A percentile compares a stretch with the other conserved stretches of the same genome.
Evolutionary conservation across 2,797 vertebrate species (phyloP).

Genomic region (Cichlasoma orientale): DNA sequence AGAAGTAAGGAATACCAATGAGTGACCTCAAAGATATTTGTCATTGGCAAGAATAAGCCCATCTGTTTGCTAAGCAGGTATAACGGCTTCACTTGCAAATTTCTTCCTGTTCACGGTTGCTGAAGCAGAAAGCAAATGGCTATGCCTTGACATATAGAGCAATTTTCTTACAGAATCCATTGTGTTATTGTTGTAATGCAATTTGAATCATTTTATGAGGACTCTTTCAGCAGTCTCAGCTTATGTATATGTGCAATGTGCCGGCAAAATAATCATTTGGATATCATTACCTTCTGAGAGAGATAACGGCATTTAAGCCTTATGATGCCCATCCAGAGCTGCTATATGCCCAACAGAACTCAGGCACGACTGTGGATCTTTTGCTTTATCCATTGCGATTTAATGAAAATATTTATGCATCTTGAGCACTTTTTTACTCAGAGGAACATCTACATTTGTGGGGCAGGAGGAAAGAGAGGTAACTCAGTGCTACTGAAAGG

Average conservation of each 20-base stretch:
- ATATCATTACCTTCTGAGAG: slow-evolving; percentile 56
- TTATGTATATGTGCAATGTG: slow-evolving; percentile 55
- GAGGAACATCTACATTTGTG: neutral
- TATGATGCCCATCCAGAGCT: slow-evolving; percentile 37
- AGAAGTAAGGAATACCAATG: slow-evolving; percentile 65
- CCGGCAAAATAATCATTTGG: slow-evolving; percentile 65
- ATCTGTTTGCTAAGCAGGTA: slow-evolving; percentile 57
- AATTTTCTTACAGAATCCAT: slow-evolving; percentile 35
- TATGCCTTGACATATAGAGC: slow-evolving; percentile 13
- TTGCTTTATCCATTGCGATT: slow-evolving; percentile 24
- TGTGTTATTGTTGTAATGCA: slow-evolving; percentile 39
- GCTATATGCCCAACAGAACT: slow-evolving; percentile 25
- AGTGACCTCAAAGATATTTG: slow-evolving; percentile 60
- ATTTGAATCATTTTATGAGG: slow-evolving; percentile 42
- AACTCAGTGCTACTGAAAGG: slow-evolving; percentile 7
- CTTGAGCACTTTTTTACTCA: slow-evolving; percentile 11
- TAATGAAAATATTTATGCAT: slow-evolving; percentile 33
- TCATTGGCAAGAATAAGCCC: slow-evolving; percentile 51
- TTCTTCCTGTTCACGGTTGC: slow-evolving; percentile 27
- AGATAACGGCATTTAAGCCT: slow-evolving; percentile 52
- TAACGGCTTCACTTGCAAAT: slow-evolving; percentile 39
- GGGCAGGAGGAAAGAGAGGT: slow-evolving; percentile 1
- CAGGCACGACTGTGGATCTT: slow-evolving; percentile 15
- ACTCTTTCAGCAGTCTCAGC: slow-evolving; percentile 19
- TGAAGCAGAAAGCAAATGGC: slow-evolving; percentile 33